Base-by-base conservation (phyloP, 2,797 vertebrate genomes). In the Parotocinclus haroldoi region DNA sequence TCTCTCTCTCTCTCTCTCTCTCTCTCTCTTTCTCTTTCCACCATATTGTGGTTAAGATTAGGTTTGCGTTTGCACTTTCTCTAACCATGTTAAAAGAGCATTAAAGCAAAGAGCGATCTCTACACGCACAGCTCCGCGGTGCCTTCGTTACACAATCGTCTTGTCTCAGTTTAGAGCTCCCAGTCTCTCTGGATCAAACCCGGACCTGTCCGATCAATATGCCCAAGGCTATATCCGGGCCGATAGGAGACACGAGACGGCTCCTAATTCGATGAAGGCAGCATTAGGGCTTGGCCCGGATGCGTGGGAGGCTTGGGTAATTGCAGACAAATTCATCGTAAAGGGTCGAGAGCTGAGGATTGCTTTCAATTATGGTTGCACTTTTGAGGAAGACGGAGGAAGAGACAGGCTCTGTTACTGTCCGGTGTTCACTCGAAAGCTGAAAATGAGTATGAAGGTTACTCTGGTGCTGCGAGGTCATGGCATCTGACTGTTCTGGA, bases 281-380 rank as follows among this genome's bases (percentile, higher is more conserved):
- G 84, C 76, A 85, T 91, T 90, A 91, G 81, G 83, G 83, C 75
- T 85, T 81, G 83, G 83, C 86, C 77, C 61, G 82, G 84, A 87
- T 76, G 80, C 86, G 78, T 88, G 78, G 89, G 80, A 83, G 91
- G 87, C 90, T 86, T 83, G 85, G 92, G 88, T 86, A 89, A 86
- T 88, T 90, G 90, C 83, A 83, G 88, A 90, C 88, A 93, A 94
- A 94, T 95, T 94, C 91, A 94, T 95, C 94, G 93, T 89, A 89
- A 79, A 91, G 88, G 84, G 87, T 87, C 86, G 82, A 76, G 77
- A 91, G 88, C 89, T 86, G 85, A 90, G 92, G 89, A 93, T 96
- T 91, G 90, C 92, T 94, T 95, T 94, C 92, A 94, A 92, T 95
- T 95, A 94, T 87, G 90, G 86, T 83, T 84, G 77, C 86, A 85